Percentiles rank a stretch among this genome's conserved stretches.
Evolutionary conservation across 2,888 invertebrate genomes (phyloP).

Genomic region (Acanthosepion esculentum): DNA sequence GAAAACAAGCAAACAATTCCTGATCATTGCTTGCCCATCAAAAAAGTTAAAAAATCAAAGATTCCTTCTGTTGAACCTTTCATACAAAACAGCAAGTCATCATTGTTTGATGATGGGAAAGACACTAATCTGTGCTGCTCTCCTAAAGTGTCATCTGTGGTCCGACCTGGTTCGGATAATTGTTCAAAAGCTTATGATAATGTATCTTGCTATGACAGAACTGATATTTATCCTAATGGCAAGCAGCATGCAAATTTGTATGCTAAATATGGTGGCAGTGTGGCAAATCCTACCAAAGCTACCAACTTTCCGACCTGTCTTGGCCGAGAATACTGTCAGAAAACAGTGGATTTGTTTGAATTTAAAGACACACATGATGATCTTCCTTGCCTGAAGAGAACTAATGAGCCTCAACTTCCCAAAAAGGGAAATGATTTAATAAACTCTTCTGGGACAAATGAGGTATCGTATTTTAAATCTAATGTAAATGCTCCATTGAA

Average conservation of each 20-base stretch:
- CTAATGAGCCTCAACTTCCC: neutral
- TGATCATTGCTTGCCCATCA: conserved; percentile 34
- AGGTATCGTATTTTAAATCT: neutral
- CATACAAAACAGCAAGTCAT: conserved; percentile 8
- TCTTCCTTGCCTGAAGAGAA: neutral
- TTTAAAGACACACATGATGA: conserved; percentile 21
- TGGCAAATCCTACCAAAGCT: neutral
- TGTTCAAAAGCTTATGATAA: conserved; percentile 38
- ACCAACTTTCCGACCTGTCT: neutral
- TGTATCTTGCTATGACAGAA: conserved; percentile 24
- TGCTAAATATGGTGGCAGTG: neutral
- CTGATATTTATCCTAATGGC: conserved; percentile 36
- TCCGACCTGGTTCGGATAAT: neutral
- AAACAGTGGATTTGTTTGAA: neutral
- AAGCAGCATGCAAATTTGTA: neutral
- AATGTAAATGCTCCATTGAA: neutral
- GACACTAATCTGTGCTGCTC: neutral
- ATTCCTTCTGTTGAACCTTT: conserved; percentile 25
- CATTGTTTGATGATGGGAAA: conserved; percentile 14
- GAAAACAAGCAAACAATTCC: conserved; percentile 36
- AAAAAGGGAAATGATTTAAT: conserved; percentile 34
- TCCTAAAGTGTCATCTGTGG: neutral
- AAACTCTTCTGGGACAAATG: neutral
- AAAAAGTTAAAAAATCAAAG: conserved; percentile 25
- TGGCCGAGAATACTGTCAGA: conserved; percentile 18